A percentile compares a stretch with the other conserved stretches of the same genome.
These are phyloP conservation scores for Mus caroli DNA, from an alignment of 2,797 vertebrate genomes.

Conservation along the genomic window DNA sequence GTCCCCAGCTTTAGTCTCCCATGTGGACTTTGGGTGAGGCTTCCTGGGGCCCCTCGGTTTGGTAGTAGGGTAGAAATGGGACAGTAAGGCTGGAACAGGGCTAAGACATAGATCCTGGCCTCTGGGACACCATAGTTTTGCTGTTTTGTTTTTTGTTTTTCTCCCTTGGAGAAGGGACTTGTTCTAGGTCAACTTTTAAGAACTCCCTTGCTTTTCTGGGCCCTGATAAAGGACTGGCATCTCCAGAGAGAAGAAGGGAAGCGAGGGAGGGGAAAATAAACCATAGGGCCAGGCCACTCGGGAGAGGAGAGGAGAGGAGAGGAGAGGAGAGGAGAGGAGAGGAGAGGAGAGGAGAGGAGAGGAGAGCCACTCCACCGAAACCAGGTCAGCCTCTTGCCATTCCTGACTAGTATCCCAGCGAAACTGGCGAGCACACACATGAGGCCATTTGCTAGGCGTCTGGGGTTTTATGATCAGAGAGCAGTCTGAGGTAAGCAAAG, in stretches of 20 bases:
- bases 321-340: too few relatives aligned
- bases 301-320: too few relatives aligned
- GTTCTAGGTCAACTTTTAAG: not conserved
- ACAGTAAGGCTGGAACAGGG: not conserved
- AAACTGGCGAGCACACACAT: slow-evolving; percentile 70
- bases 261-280: not conserved
- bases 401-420: slow-evolving; percentile 43
- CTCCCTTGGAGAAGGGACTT: not conserved
- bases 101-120: not conserved
- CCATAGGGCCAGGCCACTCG: not conserved
- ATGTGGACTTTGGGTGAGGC: not conserved
- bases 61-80: not conserved
- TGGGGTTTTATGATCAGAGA: slow-evolving; percentile 66
- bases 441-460: slow-evolving; percentile 65
- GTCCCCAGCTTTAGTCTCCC: not conserved
- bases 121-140: not conserved
- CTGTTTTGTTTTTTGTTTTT: not conserved
- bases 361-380: slow-evolving; percentile 25
- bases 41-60: not conserved
- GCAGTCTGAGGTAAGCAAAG: slow-evolving; percentile 13
- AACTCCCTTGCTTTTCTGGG: not conserved
- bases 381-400: slow-evolving; percentile 71
- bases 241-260: not conserved
- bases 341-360: too few relatives aligned
- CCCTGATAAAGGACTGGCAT: not conserved